Base-by-base conservation (phyloP, 2,797 vertebrate species). In the Cercopithecus petaurista region DNA sequence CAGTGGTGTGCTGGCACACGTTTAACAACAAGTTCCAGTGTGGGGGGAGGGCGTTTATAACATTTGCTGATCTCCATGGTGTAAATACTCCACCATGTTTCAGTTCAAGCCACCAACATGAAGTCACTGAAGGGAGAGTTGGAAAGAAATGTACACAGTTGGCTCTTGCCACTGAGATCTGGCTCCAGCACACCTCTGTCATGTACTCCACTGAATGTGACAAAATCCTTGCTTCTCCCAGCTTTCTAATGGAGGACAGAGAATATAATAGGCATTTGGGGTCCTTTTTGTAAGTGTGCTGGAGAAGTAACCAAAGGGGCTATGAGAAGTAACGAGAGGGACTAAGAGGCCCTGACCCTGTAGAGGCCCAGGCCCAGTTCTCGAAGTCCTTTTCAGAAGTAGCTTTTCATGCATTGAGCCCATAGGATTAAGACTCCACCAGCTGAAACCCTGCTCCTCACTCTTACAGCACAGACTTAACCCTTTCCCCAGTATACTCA, bases 301-400 rank as follows among this genome's bases (percentile, higher is more conserved):
- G 4, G 92, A 79, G 84, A 86, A 82, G 22, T 30, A n/a, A 81
- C 67, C 46, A 61, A 36, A 77, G 80, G 70, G 22, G 14, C 64
- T 46, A 0, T 9, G 73, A 61, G 82, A n/a, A 70, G 30, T 67
- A 17, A 67, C 33, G 33, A 88, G 43, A 55, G 50, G 67, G 28
- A 8, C 64, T n/a, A 67, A 67, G 39, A 7, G 19, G 39, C 10
- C 80, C 59, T 83, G 36, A 33, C 13, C 33, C 33, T 28, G 46
- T 64, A n/a, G 28, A 70, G 46, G 57, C 46, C 50, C 28, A 10
- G 15, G 46, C 7, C n/a, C 33, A 36, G 10, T 59, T 76, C 75
- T 46, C 48, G 3, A 91, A 46, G 43, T 70, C 57, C 55, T 97
- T 67, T 59, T 85, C 85, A 73, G 22, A 80, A 83, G 61, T 93